Conservation (phyloP, 2,113 vertebrate species). For the Pterocles orientalis region DNA sequence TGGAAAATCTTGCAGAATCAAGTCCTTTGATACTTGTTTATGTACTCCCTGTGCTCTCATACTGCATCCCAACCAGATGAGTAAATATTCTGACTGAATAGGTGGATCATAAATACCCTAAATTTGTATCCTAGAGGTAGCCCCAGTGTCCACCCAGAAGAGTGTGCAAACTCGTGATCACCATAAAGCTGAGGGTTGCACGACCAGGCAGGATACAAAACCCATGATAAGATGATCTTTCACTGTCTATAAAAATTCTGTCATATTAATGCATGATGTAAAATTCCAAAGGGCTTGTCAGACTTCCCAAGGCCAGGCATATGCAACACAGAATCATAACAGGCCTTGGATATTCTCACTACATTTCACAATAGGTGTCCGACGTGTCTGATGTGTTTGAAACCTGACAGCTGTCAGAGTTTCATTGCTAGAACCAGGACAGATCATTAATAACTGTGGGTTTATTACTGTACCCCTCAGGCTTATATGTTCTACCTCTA, state of each 20-base stretch:
- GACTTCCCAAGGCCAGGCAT: not conserved
- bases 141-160: not conserved
- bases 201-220: not conserved
- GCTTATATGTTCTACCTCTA: not conserved
- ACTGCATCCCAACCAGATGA: not conserved
- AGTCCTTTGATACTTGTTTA: not conserved
- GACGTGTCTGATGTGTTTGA: not conserved
- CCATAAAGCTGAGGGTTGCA: not conserved
- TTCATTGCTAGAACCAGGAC: not conserved
- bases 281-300: slow-evolving; percentile 20
- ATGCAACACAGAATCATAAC: not conserved
- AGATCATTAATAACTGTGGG: not conserved
- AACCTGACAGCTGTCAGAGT: slow-evolving; percentile 11
- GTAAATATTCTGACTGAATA: not conserved
- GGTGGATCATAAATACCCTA: not conserved
- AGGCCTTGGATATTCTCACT: not conserved
- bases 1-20: not conserved
- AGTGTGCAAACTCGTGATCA: not conserved
- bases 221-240: not conserved
- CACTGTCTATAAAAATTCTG: not conserved
- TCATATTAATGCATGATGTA: not conserved
- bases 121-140: not conserved
- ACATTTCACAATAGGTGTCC: not conserved
- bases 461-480: not conserved
- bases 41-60: not conserved